A percentile compares a stretch with the other conserved stretches of the same genome.
Conservation (phyloP, 2,797 vertebrate species). For the Jordanella pulchra region DNA sequence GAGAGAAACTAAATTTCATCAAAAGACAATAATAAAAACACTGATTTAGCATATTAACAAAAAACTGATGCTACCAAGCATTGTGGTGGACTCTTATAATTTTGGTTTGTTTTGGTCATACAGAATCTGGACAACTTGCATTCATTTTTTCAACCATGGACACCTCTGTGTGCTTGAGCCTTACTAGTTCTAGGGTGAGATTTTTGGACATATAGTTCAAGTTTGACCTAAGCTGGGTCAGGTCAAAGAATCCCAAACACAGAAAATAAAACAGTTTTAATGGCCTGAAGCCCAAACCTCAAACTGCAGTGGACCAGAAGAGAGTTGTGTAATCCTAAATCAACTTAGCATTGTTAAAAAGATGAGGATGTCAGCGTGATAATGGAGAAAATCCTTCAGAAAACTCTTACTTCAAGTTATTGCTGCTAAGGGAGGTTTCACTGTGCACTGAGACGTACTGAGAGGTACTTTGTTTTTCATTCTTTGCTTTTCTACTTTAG, state of each 20-base stretch:
- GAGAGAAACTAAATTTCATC: not conserved
- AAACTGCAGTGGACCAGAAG: not conserved
- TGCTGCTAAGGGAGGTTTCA: not conserved
- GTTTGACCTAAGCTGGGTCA: not conserved
- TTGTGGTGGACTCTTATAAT: too few species aligned
- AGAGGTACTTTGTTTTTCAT: not conserved
- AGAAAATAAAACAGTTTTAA: not conserved
- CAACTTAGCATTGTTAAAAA: not conserved
- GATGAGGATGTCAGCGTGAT: not conserved
- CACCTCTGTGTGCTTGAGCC: not conserved
- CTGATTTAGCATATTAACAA: too few species aligned
- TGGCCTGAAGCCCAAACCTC: not conserved
- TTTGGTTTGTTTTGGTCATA: too few species aligned
- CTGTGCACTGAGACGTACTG: not conserved
- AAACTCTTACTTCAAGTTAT: not conserved
- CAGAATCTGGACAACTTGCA: too few species aligned
- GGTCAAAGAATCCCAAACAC: not conserved
- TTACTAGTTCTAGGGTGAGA: not conserved
- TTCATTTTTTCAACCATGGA: too few species aligned
- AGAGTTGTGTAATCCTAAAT: not conserved
- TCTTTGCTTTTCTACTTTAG: not conserved
- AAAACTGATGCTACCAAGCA: too few species aligned
- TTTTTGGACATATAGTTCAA: too few species aligned
- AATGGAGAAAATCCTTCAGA: not conserved
- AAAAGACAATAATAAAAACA: not conserved